Evolutionary conservation across 1,140 invertebrate genomes (phyloP), one percentile per base, ranked within the genome.

Genomic region (Coenobita brevimanus): DNA sequence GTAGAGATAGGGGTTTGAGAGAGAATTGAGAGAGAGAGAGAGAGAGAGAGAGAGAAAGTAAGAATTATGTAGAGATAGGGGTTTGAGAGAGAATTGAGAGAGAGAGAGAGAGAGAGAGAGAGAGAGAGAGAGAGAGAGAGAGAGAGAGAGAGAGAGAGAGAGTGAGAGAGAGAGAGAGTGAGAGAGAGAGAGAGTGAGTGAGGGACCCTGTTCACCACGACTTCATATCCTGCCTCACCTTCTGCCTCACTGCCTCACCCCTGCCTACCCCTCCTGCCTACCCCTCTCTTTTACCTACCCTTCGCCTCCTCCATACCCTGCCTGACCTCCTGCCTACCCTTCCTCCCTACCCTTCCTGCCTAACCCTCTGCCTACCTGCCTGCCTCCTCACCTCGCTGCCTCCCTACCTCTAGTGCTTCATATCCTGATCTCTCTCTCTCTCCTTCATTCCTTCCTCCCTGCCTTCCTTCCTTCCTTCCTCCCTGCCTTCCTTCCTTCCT

Each of bases 371-470:
- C 27, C 60, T 62, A 21, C 27, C 60, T 17, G 21, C 27, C 60
- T 62, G 21, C 27, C 60, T 62, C 3, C 27, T 27, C 27, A 2
- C 15, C 60, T 62, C 60, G 21, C 60, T 62, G 3, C 27, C 60
- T 62, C 60, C 27, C 60, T 62, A 21, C 27, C 60, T 62, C 60
- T 62, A 21, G 27, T 33, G 17, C 36, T 71, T 33, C 38, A 24
- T 71, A 24, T 71, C 67, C 38, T 33, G 27, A 24, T 71, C 67
- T 71, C 67, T 71, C 67, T 71, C 67, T 71, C 67, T 71, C 67
- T 71, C 67, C 38, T 33, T 71, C 67, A 33, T 33, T 71, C 27
- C 67, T 71, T 33, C 38, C 67, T 71, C 67, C 38, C 67, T 71
- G 24, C 38, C 67, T 71, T 33, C 38, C 67, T 71, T 33, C 38